Percentiles rank a stretch among this genome's conserved stretches.
Conservation (phyloP, 2,797 vertebrate species). For the Rhyacichthys aspro region DNA sequence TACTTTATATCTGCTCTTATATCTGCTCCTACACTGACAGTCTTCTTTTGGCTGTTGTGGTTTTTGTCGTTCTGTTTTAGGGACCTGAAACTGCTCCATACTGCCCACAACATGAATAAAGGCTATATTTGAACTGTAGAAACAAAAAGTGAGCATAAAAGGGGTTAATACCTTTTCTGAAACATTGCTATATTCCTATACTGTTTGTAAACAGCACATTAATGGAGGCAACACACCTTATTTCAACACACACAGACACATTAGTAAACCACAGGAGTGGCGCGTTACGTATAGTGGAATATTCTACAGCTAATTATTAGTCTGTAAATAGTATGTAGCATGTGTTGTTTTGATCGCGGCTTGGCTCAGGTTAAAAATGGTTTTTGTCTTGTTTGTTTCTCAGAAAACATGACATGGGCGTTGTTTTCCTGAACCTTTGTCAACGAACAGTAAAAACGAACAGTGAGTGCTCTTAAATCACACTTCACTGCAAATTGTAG, state of each 20-base stretch:
- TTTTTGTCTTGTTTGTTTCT: slow-evolving; percentile 35
- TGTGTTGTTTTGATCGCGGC: neutral
- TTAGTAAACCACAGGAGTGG: slow-evolving; percentile 15
- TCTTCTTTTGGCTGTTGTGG: too few species aligned
- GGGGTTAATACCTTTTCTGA: too few species aligned
- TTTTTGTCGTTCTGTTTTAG: too few species aligned
- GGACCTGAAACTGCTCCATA: neutral
- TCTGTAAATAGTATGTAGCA: slow-evolving; percentile 6
- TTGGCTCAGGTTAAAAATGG: slow-evolving; percentile 21
- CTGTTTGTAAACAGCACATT: too few species aligned
- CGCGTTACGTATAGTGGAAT: neutral
- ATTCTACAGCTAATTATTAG: slow-evolving; percentile 12
- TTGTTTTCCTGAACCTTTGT: slow-evolving; percentile 7
- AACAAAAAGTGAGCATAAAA: too few species aligned
- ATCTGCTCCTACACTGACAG: neutral
- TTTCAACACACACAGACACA: slow-evolving; percentile 32
- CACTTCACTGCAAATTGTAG: slow-evolving; percentile 27
- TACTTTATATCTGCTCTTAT: too few species aligned
- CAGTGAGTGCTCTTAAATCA: slow-evolving; percentile 21
- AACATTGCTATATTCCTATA: too few species aligned
- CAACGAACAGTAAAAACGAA: slow-evolving; percentile 38
- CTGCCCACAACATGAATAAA: slow-evolving; percentile 10
- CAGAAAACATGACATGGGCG: slow-evolving; percentile 23
- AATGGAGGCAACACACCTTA: slow-evolving; percentile 23
- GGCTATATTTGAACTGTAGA: too few species aligned